Evolutionary conservation across 2,888 invertebrate species (phyloP).

Genomic region (Polietes domitor): DNA sequence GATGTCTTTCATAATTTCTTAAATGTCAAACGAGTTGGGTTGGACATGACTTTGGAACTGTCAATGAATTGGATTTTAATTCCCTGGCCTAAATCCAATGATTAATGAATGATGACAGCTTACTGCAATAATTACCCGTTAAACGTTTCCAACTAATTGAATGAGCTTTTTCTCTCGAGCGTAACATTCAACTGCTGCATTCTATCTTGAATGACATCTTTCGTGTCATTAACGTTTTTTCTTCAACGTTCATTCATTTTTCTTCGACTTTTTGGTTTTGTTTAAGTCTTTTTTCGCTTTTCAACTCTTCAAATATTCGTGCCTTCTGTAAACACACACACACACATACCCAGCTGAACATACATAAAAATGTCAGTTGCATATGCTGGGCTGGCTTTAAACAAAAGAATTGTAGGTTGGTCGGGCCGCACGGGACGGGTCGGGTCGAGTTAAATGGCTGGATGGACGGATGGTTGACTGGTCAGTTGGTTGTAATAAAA

Average conservation of each 20-base stretch:
- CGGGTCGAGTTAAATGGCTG: neutral
- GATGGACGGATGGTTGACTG: too few relatives aligned
- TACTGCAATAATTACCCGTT: too few relatives aligned
- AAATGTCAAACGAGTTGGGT: too few relatives aligned
- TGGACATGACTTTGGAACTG: too few relatives aligned
- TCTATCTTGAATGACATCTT: constrained; percentile 63
- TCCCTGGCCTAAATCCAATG: too few relatives aligned
- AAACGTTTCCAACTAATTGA: too few relatives aligned
- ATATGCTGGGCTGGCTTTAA: constrained; percentile 62
- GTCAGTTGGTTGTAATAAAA: constrained; percentile 50
- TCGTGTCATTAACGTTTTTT: constrained; percentile 55
- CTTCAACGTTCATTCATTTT: constrained; percentile 16
- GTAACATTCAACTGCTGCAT: constrained; percentile 41
- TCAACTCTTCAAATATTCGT: constrained; percentile 34
- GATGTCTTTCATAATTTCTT: too few relatives aligned
- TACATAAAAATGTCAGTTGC: constrained; percentile 62
- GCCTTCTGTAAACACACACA: constrained; percentile 45
- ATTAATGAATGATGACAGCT: too few relatives aligned
- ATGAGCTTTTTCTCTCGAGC: neutral
- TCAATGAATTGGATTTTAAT: too few relatives aligned
- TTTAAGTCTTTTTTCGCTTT: constrained; percentile 21
- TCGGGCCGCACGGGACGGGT: neutral
- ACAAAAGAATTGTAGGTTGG: constrained; percentile 56
- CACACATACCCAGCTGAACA: constrained; percentile 17
- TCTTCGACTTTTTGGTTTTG: constrained; percentile 26